A percentile compares a stretch with the other conserved stretches of the same genome.
Conservation (phyloP, 1,140 invertebrate genomes). For the Choristoneura fumiferana region DNA sequence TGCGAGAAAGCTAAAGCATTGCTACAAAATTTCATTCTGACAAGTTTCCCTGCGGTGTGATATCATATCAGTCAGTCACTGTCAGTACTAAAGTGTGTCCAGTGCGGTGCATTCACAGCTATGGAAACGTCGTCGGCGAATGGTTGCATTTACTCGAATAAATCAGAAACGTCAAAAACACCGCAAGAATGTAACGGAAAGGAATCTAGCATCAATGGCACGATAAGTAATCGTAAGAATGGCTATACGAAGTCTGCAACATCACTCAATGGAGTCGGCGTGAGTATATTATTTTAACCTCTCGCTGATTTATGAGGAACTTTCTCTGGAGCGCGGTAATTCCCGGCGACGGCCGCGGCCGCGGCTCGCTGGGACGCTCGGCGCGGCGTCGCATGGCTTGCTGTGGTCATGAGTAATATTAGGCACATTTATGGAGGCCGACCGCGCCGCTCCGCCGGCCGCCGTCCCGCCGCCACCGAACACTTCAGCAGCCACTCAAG, state of each 20-base stretch:
- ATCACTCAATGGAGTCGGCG: slow-evolving; percentile 40
- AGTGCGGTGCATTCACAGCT: slow-evolving; percentile 32
- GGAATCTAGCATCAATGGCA: slow-evolving; percentile 44
- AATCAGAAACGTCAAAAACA: slow-evolving; percentile 26
- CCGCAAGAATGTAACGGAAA: slow-evolving; percentile 37
- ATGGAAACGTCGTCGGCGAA: slow-evolving; percentile 45
- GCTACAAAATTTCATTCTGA: background rate
- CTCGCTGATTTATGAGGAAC: slow-evolving; percentile 10
- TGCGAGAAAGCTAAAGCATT: background rate
- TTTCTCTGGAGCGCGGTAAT: background rate
- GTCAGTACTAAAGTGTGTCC: background rate
- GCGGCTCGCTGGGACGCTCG: too few relatives aligned
- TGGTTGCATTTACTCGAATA: slow-evolving; percentile 33
- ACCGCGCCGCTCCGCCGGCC: background rate
- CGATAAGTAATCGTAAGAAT: slow-evolving; percentile 43
- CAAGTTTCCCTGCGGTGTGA: too few relatives aligned
- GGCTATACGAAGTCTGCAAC: slow-evolving; percentile 39
- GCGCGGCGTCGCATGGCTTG: too few relatives aligned
- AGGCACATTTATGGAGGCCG: background rate
- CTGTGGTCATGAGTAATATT: too few relatives aligned
- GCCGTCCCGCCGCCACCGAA: background rate
- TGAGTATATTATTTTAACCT: slow-evolving; percentile 48
- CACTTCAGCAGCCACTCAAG: background rate
- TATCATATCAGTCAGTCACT: background rate
- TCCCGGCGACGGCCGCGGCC: background rate